phyloP scores from a whole-genome alignment of 2,797 vertebrate genomes.

The Galaxias olidus region DNA sequence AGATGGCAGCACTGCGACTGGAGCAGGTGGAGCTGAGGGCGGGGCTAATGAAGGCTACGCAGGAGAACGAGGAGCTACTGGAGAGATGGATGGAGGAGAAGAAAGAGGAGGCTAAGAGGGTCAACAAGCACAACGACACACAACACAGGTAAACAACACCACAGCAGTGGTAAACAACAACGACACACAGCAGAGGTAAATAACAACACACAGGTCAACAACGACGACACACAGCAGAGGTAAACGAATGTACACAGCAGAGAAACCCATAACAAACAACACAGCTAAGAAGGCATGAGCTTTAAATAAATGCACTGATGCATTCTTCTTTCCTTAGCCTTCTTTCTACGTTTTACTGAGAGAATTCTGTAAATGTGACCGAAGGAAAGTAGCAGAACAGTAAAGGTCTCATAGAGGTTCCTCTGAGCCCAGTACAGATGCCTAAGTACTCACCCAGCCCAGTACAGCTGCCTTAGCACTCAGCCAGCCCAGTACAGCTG shows the following conservation, averaged over 20 bases:
- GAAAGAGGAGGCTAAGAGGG: constrained; percentile 64
- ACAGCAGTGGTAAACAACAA: no score
- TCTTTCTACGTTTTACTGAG: no score
- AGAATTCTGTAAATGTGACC: no score
- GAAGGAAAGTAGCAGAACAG: no score
- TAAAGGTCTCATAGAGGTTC: background rate
- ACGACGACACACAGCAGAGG: no score
- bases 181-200: constrained; percentile 65
- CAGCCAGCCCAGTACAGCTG: no score
- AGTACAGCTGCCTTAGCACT: no score
- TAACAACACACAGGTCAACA: background rate
- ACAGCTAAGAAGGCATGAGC: no score
- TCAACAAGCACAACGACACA: constrained; percentile 69
- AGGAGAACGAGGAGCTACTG: constrained; percentile 66
- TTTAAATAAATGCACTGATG: no score
- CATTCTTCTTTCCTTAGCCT: no score
- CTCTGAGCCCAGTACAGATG: background rate
- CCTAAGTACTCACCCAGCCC: background rate
- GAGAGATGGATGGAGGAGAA: constrained; percentile 77
- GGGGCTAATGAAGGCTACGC: constrained; percentile 32
- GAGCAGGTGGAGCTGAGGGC: constrained; percentile 58
- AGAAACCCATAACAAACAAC: no score
- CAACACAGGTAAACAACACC: constrained; percentile 62
- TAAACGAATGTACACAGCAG: no score
- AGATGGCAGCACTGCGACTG: constrained; percentile 51